Base-by-base conservation (phyloP, 2,888 invertebrate species). In the Rapana venosa region DNA sequence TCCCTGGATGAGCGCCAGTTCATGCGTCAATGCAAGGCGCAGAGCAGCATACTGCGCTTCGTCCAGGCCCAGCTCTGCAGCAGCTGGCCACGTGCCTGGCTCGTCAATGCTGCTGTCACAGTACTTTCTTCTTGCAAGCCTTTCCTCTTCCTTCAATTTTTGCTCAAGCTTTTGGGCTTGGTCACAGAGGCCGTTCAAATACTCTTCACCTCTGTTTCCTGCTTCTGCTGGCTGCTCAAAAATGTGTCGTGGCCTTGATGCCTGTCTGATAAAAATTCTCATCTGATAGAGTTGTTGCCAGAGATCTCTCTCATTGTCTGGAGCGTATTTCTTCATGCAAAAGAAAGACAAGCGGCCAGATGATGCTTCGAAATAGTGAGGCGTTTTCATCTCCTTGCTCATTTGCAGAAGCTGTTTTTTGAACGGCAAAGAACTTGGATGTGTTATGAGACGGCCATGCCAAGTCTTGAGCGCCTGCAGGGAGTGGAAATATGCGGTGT, bases 401-500 rank as follows among this genome's bases (percentile, higher is more conserved):
- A 95, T 97, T 92, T 97, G 96, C 0, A 98, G 97, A 90, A 98
- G 97, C 94, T 98, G 98, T 90, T 97, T 97, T 87, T 97, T 96
- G 97, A 98, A 97, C 0, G 98, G 98, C 93, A 98, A 97, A 30
- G 79, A 35, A 22, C 79, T 87, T 26, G 87, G 36, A 2, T 86
- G 35, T 5, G 36, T 77, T 22, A 26, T 30, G 6, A 89, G 6
- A 58, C 97, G 96, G 13, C 97, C 94, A 81, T 96, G 96, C 87
- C 97, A 97, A 0, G 96, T 96, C 93, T 97, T 97, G 30, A 98
- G 94, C 17, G 97, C 97, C 92, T 97, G 97, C 88, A 98, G 96
- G 0, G 98, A 97, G 93, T 97, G 97, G 91, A 97, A 97, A 94
- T 98, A 98, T 0, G 98, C 98, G 94, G 98, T 98, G 94, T 98